Evolutionary conservation across 2,797 vertebrate genomes (phyloP).

Genomic region (Periophthalmus magnuspinnatus): DNA sequence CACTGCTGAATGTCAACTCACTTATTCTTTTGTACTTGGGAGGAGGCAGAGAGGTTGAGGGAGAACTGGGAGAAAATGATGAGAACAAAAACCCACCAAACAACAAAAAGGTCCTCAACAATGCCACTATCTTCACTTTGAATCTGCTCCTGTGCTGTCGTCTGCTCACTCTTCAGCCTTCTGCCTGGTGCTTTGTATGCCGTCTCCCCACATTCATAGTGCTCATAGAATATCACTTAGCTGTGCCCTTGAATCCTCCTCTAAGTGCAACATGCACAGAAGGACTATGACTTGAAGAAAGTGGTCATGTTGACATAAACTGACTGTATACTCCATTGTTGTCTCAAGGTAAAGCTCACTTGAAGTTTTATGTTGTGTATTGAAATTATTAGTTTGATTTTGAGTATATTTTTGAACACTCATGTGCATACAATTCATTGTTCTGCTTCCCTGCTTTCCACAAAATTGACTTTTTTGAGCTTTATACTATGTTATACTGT

Average conservation of each 20-base stretch:
- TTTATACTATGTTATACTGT: no score
- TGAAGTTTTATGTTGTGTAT: constrained; percentile 31
- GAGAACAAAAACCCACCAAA: constrained; percentile 66
- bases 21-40: constrained; percentile 73
- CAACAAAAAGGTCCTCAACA: constrained; percentile 72
- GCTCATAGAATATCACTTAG: constrained; percentile 71
- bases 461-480: no score
- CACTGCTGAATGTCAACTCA: constrained; percentile 73
- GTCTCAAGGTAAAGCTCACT: constrained; percentile 39
- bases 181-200: constrained; percentile 57
- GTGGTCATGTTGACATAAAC: constrained; percentile 35
- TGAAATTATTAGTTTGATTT: background rate
- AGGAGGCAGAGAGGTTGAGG: constrained; percentile 29
- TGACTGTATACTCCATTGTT: constrained; percentile 29
- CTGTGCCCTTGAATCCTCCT: constrained; percentile 76
- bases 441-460: no score
- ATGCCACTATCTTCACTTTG: constrained; percentile 62
- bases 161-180: constrained; percentile 51
- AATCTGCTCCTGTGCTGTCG: constrained; percentile 62
- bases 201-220: constrained; percentile 44
- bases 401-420: background rate
- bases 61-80: constrained; percentile 41
- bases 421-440: background rate
- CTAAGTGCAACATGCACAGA: constrained; percentile 44
- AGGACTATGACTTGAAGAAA: constrained; percentile 59